A percentile compares a stretch with the other conserved stretches of the same genome.
phyloP scores from a whole-genome alignment of 2,113 vertebrate genomes.

The Tragelaphus buxtoni region DNA sequence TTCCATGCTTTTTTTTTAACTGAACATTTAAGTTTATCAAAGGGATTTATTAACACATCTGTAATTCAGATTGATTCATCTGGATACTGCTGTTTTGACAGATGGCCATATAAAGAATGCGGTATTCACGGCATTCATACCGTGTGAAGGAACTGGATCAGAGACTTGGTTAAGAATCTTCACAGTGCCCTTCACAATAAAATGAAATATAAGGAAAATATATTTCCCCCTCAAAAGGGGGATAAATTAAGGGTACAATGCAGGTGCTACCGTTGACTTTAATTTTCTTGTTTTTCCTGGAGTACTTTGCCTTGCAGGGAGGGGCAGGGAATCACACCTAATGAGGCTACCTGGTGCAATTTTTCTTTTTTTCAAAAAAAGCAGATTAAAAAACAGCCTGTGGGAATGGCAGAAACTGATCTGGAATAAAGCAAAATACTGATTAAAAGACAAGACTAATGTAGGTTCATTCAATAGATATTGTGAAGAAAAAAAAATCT shows the following conservation, averaged over 20 bases:
- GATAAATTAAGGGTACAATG: background rate
- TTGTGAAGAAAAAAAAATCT: background rate
- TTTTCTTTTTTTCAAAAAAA: background rate
- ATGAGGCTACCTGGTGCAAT: background rate
- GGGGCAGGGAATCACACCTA: background rate
- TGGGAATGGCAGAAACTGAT: background rate
- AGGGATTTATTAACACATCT: constrained; percentile 79
- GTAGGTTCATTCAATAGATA: background rate
- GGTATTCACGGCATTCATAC: constrained; percentile 67
- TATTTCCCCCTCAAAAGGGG: constrained; percentile 43
- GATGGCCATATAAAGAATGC: constrained; percentile 69
- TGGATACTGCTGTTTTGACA: constrained; percentile 79
- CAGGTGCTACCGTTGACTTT: constrained; percentile 11
- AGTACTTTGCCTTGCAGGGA: background rate
- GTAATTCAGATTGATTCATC: constrained; percentile 76
- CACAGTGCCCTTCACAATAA: constrained; percentile 65
- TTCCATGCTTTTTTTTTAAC: constrained; percentile 78
- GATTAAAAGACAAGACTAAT: background rate
- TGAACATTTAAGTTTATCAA: constrained; percentile 78
- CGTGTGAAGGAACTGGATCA: constrained; percentile 70
- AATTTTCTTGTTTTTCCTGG: background rate
- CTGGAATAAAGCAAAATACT: background rate
- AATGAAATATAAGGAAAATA: constrained; percentile 61
- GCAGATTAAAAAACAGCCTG: background rate
- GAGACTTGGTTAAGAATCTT: constrained; percentile 63